phyloP scores from a whole-genome alignment of 2,888 invertebrate genomes.

The Phengaris arion region DNA sequence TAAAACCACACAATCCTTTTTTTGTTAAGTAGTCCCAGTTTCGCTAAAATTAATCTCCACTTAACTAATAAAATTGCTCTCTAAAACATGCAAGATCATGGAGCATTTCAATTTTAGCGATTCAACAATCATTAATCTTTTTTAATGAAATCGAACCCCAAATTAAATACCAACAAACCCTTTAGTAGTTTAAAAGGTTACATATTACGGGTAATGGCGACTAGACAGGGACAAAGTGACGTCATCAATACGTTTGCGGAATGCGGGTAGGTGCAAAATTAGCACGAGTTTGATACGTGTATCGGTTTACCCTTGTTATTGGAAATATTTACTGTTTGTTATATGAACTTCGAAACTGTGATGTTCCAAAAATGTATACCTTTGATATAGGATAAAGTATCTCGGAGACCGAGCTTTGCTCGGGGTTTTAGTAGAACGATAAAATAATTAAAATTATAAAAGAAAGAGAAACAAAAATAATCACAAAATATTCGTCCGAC shows the following conservation, averaged over 20 bases:
- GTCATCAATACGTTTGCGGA: slow-evolving; percentile 64
- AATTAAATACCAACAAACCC: slow-evolving; percentile 41
- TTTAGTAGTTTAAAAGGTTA: slow-evolving; percentile 42
- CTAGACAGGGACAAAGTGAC: slow-evolving; percentile 66
- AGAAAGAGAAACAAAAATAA: too few relatives aligned
- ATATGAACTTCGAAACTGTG: neutral
- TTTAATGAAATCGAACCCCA: slow-evolving; percentile 38
- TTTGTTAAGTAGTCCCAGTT: neutral
- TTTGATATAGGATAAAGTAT: too few relatives aligned
- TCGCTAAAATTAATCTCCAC: neutral
- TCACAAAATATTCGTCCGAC: too few relatives aligned
- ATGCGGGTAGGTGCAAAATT: slow-evolving; percentile 61
- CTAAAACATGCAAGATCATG: slow-evolving; percentile 22
- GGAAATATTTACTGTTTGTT: neutral
- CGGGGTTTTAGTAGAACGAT: too few relatives aligned
- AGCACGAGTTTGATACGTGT: slow-evolving; percentile 70
- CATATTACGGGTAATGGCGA: slow-evolving; percentile 42
- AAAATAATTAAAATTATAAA: too few relatives aligned
- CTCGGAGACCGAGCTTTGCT: too few relatives aligned
- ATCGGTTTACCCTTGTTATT: slow-evolving; percentile 39
- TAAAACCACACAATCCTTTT: too few relatives aligned
- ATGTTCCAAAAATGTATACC: neutral
- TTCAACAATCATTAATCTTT: slow-evolving; percentile 36
- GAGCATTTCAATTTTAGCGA: neutral
- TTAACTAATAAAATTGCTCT: neutral